A percentile compares a stretch with the other conserved stretches of the same genome.
Conservation (phyloP, 2,888 invertebrate genomes). For the Ceramica pisi region DNA sequence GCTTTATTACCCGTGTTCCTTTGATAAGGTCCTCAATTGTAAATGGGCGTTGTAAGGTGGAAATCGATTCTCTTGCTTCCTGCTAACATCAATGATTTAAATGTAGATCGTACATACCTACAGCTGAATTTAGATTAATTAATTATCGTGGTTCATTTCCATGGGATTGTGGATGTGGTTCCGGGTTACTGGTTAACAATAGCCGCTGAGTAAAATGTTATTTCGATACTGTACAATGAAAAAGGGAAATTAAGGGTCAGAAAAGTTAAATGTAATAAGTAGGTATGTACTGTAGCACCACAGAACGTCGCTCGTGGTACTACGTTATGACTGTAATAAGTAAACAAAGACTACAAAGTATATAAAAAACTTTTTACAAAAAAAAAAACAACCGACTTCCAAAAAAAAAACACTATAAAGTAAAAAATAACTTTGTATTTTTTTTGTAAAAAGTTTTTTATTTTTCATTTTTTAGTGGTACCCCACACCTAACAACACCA, state of each 20-base stretch:
- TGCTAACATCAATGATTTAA: conserved; percentile 34
- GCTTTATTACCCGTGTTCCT: conserved; percentile 46
- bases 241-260: not conserved
- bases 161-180: not conserved
- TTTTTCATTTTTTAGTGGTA: no score
- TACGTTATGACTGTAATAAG: no score
- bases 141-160: conserved; percentile 17
- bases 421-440: no score
- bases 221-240: not conserved
- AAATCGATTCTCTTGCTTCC: conserved; percentile 38
- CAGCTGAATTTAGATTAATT: conserved; percentile 38
- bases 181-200: not conserved
- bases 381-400: no score
- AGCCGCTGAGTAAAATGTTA: not conserved
- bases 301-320: no score
- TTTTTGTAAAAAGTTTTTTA: no score
- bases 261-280: not conserved
- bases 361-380: no score
- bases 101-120: conserved; percentile 11
- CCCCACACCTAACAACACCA: no score
- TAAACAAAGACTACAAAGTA: no score
- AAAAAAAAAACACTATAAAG: no score
- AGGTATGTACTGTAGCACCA: not conserved
- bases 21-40: conserved; percentile 37
- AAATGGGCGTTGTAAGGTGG: conserved; percentile 51